Evolutionary conservation across 2,888 invertebrate species (phyloP).

Genomic region (Lithosia quadra): DNA sequence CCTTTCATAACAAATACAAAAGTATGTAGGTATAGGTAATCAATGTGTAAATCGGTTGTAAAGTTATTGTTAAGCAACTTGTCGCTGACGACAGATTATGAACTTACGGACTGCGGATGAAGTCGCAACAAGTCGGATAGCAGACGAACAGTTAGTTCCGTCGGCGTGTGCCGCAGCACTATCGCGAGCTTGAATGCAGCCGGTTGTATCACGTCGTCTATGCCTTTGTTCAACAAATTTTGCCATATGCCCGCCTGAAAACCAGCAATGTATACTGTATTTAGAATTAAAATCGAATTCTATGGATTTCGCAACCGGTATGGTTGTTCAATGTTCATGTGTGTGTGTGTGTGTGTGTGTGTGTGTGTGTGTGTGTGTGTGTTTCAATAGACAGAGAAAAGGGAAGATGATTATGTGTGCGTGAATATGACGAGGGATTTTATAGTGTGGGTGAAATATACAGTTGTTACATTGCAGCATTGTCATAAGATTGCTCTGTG

Average conservation of each 20-base stretch:
- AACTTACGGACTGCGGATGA: conserved; percentile 76
- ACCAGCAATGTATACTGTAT: conserved; percentile 21
- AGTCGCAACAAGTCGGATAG: conserved; percentile 69
- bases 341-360: background rate
- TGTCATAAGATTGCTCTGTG: too few relatives aligned
- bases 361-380: conserved; percentile 4
- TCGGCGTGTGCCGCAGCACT: conserved; percentile 77
- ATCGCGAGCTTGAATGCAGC: conserved; percentile 80
- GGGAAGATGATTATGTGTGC: conserved; percentile 1
- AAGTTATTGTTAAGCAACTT: too few relatives aligned
- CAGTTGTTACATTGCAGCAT: too few relatives aligned
- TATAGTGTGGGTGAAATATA: background rate
- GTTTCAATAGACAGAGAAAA: conserved; percentile 1
- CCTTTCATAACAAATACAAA: too few relatives aligned
- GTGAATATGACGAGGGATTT: background rate
- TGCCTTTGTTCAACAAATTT: conserved; percentile 70
- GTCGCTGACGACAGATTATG: too few relatives aligned
- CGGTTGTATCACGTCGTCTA: conserved; percentile 74
- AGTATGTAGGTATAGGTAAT: too few relatives aligned
- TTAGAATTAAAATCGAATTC: conserved; percentile 5
- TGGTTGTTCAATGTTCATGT: too few relatives aligned
- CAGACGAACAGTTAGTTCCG: conserved; percentile 67
- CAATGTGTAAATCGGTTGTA: too few relatives aligned
- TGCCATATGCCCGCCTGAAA: conserved; percentile 80
- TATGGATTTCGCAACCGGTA: background rate